Conservation (phyloP, 2,888 invertebrate genomes). For the Nineta flava region DNA sequence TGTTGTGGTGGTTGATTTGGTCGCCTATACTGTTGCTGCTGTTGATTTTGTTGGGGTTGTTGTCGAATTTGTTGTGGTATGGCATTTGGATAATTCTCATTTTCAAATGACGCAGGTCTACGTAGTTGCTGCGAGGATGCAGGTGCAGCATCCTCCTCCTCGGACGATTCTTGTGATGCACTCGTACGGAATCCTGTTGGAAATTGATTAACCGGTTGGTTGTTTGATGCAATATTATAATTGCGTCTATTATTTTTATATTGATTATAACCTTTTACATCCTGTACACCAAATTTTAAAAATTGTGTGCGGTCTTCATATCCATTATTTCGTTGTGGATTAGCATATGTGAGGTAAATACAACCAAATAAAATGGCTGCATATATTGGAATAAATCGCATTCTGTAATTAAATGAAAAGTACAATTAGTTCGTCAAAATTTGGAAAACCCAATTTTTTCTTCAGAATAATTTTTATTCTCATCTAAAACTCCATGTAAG, state of each 20-base stretch:
- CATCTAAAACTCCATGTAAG: no score
- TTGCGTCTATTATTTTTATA: neutral
- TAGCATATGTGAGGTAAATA: no score
- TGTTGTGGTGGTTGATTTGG: slow-evolving; percentile 9
- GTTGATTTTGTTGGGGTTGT: slow-evolving; percentile 15
- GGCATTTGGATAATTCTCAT: slow-evolving; percentile 17
- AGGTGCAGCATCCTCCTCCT: slow-evolving; percentile 6
- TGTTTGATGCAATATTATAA: neutral
- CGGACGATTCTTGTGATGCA: neutral
- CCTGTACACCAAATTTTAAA: neutral
- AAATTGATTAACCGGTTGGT: neutral
- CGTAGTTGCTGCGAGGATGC: slow-evolving; percentile 14
- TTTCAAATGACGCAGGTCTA: slow-evolving; percentile 8
- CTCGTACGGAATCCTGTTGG: neutral
- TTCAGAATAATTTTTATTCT: no score
- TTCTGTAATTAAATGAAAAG: neutral
- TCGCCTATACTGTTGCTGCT: slow-evolving; percentile 7
- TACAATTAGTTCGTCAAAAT: no score
- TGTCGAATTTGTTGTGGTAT: slow-evolving; percentile 16
- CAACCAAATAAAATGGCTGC: no score
- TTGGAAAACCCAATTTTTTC: no score
- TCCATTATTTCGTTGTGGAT: neutral
- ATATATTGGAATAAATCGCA: neutral
- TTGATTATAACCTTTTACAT: neutral
- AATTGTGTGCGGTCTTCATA: neutral